Base-by-base conservation (phyloP, 2,888 invertebrate species). In the Eupithecia dodoneata region DNA sequence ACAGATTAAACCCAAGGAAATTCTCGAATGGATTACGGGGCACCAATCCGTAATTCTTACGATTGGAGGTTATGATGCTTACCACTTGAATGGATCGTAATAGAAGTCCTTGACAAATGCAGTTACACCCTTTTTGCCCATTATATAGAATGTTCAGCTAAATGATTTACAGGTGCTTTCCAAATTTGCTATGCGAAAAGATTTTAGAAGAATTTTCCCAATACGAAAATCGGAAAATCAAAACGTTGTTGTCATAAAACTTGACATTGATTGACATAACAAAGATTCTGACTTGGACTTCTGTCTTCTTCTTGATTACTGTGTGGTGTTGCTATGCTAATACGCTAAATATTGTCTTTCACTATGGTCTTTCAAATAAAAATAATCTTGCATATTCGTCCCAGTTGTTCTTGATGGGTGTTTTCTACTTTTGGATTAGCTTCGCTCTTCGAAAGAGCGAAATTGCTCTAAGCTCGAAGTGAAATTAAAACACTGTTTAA, bases 41-140 rank as follows among this genome's bases (percentile, higher is more conserved):
- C n/a, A 49, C 49, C 71, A 76, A 72, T 59, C 49, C 76, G 76
- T 74, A 81, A 74, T 72, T 71, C 74, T 77, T 83, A 86, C 83
- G 85, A 84, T 86, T 83, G 63, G 7, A 92, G 93, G 92, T 92
- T 93, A 92, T 83, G 81, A 82, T 78, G 91, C 95, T 95, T 92
- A 97, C 97, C 97, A 97, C 95, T 97, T 97, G 84, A 97, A 97
- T 77, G 97, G 97, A 89, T 97, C 97, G 86, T 96, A 93, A 86
- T 97, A 97, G 78, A 97, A 94, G 84, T 96, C 96, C 88, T 96
- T 96, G 30, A 97, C 82, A 81, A 96, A 95, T 76, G 92, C 89
- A 69, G 96, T 86, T 73, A 96, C 90, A 83, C 96, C 95, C 80
- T 95, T 94, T 89, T 96, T 96, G 80, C 93, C 95, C 97, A 97